phyloP scores from a whole-genome alignment of 2,888 invertebrate genomes.

The Lymantria monacha region DNA sequence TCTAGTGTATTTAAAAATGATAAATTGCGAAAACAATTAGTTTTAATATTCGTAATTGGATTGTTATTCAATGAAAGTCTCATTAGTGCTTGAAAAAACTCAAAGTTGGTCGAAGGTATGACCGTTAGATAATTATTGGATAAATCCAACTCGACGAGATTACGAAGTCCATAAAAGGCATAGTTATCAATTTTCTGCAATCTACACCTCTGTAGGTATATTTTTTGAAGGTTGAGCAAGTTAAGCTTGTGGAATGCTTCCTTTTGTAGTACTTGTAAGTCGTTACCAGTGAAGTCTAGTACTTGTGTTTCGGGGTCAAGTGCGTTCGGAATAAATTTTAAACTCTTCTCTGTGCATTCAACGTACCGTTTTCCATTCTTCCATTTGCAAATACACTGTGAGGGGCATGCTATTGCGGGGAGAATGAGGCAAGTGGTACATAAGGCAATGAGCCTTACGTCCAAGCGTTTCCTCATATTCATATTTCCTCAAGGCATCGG shows the following conservation, averaged over 20 bases:
- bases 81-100: constrained; percentile 91
- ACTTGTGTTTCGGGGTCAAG: constrained; percentile 94
- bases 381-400: constrained; percentile 94
- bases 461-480: constrained; percentile 61
- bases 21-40: constrained; percentile 88
- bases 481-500: constrained; percentile 70
- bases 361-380: constrained; percentile 95
- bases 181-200: constrained; percentile 89
- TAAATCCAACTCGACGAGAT: constrained; percentile 93
- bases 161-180: constrained; percentile 92
- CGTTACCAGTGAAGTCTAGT: constrained; percentile 92
- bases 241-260: constrained; percentile 91
- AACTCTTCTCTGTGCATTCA: constrained; percentile 90
- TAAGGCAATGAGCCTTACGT: constrained; percentile 71
- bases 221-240: constrained; percentile 92
- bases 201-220: constrained; percentile 90
- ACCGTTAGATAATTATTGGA: constrained; percentile 90
- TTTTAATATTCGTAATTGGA: constrained; percentile 88
- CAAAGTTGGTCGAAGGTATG: constrained; percentile 90
- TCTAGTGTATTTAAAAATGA: constrained; percentile 90
- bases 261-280: constrained; percentile 88
- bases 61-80: constrained; percentile 91
- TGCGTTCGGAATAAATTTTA: constrained; percentile 89
- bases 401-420: constrained; percentile 85
- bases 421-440: constrained; percentile 72